A percentile compares a stretch with the other conserved stretches of the same genome.
These are phyloP conservation scores for Gryllus longicercus DNA, from an alignment of 2,888 invertebrate species.

Conservation along the genomic window DNA sequence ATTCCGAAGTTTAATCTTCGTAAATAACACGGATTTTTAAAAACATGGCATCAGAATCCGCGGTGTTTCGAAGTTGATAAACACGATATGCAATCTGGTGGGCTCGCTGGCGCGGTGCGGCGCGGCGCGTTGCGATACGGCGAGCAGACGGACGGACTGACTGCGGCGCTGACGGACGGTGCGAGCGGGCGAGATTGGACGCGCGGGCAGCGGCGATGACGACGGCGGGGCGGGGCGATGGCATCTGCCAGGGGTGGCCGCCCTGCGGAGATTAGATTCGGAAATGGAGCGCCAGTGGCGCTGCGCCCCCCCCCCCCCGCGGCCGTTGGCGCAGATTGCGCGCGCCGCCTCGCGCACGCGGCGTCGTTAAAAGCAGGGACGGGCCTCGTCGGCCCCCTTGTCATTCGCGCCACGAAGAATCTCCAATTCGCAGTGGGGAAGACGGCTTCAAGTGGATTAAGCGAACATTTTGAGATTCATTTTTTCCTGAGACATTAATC, in stretches of 20 bases:
- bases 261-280: background rate
- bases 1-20: background rate
- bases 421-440: background rate
- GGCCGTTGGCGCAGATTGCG: background rate
- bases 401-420: background rate
- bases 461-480: no score
- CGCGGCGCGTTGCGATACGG: background rate
- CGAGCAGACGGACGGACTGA: background rate
- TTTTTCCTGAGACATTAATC: no score
- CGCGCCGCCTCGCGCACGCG: no score
- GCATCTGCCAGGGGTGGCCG: background rate
- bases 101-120: background rate
- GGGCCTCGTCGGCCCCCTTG: background rate
- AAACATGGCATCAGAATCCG: background rate
- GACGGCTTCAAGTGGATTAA: no score
- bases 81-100: background rate
- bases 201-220: background rate
- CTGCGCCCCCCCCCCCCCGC: background rate
- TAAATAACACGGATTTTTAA: background rate
- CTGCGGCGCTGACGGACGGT: background rate
- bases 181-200: background rate
- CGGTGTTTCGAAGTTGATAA: conserved; percentile 2
- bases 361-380: no score
- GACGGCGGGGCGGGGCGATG: background rate
- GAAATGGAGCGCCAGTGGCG: background rate